Evolutionary conservation across 2,888 invertebrate species (phyloP).

Genomic region (Rhorus exstirpatorius): DNA sequence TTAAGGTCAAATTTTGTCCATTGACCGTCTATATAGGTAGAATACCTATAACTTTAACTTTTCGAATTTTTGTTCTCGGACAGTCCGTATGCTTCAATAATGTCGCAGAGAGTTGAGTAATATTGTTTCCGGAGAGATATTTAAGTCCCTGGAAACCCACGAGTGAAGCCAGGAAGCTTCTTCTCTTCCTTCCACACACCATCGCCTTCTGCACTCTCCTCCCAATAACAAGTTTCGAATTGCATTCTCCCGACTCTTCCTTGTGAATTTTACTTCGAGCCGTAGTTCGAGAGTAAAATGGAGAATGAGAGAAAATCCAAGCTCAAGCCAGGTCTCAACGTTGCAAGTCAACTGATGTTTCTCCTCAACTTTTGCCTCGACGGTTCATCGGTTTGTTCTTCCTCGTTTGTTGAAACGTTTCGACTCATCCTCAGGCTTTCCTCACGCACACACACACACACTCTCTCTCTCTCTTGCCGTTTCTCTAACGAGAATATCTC

Average conservation of each 20-base stretch:
- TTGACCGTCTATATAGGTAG: not conserved
- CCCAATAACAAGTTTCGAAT: slow-evolving; percentile 77
- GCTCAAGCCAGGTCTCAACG: slow-evolving; percentile 24
- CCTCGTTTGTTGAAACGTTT: slow-evolving; percentile 30
- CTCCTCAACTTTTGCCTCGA: slow-evolving; percentile 37
- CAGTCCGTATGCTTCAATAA: slow-evolving; percentile 30
- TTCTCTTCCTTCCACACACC: slow-evolving; percentile 50
- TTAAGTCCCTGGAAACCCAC: slow-evolving; percentile 71
- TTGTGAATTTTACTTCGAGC: slow-evolving; percentile 74
- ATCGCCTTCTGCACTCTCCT: slow-evolving; percentile 62
- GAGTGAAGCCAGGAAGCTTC: slow-evolving; percentile 65
- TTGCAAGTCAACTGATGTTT: slow-evolving; percentile 36
- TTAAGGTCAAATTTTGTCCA: not conserved
- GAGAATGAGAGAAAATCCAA: slow-evolving; percentile 12
- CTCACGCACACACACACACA: not conserved
- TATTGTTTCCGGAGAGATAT: slow-evolving; percentile 72
- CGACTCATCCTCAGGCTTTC: slow-evolving; percentile 13
- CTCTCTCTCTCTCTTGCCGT: not conserved
- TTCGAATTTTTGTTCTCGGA: slow-evolving; percentile 12
- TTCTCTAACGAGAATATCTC: slow-evolving; percentile 32
- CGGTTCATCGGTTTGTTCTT: slow-evolving; percentile 56
- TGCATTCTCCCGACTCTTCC: slow-evolving; percentile 74
- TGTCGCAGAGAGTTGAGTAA: slow-evolving; percentile 55
- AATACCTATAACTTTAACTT: not conserved
- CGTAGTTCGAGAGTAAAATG: slow-evolving; percentile 50